Conservation (phyloP, 2,797 vertebrate species). For the Bradypodion pumilum region DNA sequence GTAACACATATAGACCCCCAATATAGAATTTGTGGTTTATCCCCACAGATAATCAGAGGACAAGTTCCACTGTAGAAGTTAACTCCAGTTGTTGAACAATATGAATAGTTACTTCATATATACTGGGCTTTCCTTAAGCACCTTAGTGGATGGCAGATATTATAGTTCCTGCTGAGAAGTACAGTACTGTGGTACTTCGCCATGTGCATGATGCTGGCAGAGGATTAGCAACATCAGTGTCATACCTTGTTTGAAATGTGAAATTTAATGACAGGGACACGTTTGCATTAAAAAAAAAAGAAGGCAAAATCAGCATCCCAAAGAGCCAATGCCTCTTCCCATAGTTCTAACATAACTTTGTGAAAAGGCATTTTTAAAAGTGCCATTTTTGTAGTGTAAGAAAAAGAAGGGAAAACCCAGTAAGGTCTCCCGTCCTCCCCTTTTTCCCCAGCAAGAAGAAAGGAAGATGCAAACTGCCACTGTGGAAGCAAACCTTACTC, state of each 20-base stretch:
- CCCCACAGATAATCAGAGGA: too few species aligned
- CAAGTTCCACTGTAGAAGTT: too few species aligned
- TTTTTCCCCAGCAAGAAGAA: too few species aligned
- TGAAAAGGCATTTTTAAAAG: not conserved
- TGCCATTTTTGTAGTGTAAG: not conserved
- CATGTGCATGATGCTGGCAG: too few species aligned
- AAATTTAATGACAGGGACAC: not conserved
- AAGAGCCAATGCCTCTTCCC: not conserved
- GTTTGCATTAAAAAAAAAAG: not conserved
- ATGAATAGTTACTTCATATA: too few species aligned
- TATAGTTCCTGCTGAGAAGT: too few species aligned
- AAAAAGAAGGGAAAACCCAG: not conserved
- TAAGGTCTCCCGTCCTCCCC: not conserved
- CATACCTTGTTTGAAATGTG: not conserved
- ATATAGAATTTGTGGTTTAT: not conserved
- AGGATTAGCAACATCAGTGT: not conserved
- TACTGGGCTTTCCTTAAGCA: too few species aligned
- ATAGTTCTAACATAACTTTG: too few species aligned
- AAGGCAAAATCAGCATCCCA: not conserved
- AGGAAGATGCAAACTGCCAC: not conserved
- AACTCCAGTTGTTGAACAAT: too few species aligned
- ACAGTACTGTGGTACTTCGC: not conserved
- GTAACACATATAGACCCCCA: not conserved
- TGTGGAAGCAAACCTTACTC: too few species aligned
- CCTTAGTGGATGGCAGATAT: too few species aligned